These are phyloP conservation scores for Tokudaia muenninki DNA, from an alignment of 2,797 vertebrate genomes.

Conservation along the genomic window DNA sequence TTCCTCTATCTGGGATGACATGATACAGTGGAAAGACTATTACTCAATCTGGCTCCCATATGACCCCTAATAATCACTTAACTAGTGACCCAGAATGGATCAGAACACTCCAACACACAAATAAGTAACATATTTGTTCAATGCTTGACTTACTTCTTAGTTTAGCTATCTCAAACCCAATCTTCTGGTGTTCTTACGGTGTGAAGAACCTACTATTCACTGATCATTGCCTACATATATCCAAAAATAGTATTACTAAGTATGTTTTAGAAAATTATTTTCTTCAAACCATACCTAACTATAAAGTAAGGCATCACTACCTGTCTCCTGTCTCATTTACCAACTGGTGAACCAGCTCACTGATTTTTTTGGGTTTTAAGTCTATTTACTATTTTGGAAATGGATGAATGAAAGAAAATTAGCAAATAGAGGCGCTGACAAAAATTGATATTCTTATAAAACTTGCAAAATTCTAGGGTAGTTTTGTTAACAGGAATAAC, in stretches of 20 bases:
- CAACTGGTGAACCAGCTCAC: constrained; percentile 15
- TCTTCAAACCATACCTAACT: background rate
- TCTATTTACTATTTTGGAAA: constrained; percentile 9
- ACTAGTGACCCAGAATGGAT: constrained; percentile 22
- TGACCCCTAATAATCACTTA: background rate
- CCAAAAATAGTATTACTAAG: background rate
- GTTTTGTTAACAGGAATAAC: background rate
- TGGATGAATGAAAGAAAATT: constrained; percentile 22
- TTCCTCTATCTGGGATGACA: background rate
- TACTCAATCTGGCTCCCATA: background rate
- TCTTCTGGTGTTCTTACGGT: background rate
- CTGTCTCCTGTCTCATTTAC: background rate
- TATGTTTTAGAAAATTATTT: background rate
- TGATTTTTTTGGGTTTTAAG: constrained; percentile 9
- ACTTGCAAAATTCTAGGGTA: background rate
- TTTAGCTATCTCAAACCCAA: background rate
- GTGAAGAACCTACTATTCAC: background rate
- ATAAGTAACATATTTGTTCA: background rate
- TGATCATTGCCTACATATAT: background rate
- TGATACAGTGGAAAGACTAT: background rate
- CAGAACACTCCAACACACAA: background rate
- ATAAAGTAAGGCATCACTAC: constrained; percentile 11
- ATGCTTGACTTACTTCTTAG: background rate
- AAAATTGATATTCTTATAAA: constrained; percentile 39
- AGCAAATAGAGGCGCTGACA: background rate